Evolutionary conservation across 1,140 invertebrate genomes (phyloP), one percentile per base, ranked within the genome.

Genomic region (Diachasmimorpha longicaudata): DNA sequence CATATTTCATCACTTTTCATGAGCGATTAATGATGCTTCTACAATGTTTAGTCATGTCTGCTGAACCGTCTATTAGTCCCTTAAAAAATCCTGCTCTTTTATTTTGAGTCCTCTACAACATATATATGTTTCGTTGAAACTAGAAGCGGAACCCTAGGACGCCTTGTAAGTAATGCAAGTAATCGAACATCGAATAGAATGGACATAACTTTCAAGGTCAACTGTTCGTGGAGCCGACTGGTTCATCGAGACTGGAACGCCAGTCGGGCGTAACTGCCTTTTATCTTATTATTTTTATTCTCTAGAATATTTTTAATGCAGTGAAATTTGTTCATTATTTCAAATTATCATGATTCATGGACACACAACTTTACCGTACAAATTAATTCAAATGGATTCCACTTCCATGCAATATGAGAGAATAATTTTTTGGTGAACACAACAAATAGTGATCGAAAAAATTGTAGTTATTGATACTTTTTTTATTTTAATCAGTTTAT

Each of bases 211-310:
- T 63, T 23, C 14, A 55, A 39, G 70, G 75, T 66, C 67, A 55
- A 39, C 31, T 70, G 70, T 77, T 73, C 44, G 42, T 67, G 52
- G 36, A 72, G 21, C 52, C 74, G 63, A 55, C 74, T 75, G 66
- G 74, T 46, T 75, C 16, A 36, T 55, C n/a, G 66, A 75, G 63
- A 58, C 31, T 31, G 2, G 31, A 31, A 31, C 6, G 6, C 31
- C 31, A 3, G 52, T 58, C n/a, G 31, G 31, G 67, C 14, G 68
- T 46, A 78, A 78, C 77, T 78, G 77, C 77, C 77, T 77, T 48
- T 67, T 46, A 55, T 25, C 31, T 55, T 16, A 4, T 70, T 63
- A n/a, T 44, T 21, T 52, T 66, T 31, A 71, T 71, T 76, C 14
- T 13, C 36, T 19, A 52, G 13, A 11, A 42, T 42, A 31, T 42